Base-by-base conservation (phyloP, 2,797 vertebrate species). In the Clarias fuscus region DNA sequence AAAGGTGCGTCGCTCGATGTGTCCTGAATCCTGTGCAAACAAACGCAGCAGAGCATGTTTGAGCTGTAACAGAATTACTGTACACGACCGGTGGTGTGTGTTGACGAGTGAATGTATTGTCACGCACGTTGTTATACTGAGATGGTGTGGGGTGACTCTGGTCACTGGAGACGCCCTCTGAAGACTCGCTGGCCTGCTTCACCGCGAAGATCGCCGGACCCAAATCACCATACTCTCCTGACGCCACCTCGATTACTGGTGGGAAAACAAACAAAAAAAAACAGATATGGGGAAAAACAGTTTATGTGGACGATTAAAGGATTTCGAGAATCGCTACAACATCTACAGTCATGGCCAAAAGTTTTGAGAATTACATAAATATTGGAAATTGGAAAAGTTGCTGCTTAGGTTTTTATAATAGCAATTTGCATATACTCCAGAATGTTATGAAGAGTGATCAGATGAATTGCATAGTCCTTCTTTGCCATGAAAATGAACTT, bases 181-280 rank as follows among this genome's bases (percentile, higher is more conserved):
- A 95, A 80, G 97, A 99, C 76, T 99, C 93, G 18, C 98, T 98
- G 0, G 97, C 97, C 94, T 99, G 97, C 67, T 99, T 98, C 0
- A 98, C 98, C 0, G 97, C 96, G 88, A 99, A 99, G 90, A 99
- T 95, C 90, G 98, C 93, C 0, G 97, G 96, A 90, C 99, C 99
- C 92, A 99, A 95, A 93, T 99, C 98, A 17, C 98, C 98, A 0
- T 99, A 99, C 90, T 99, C 98, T 56, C 98, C 98, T 4, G 98
- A 99, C 0, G 98, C 98, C 91, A 99, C 97, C 92, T 99, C 98
- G 0, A 99, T 99, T 94, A 99, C 98, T 99, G 77, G 30, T 62
- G 70, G 48, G 48, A 48, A 2, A 48, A 48, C 37, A 37, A 37
- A 37, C 37, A 48, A 48, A 48, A 48, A 48, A 68, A 24, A 37